Percentiles rank a stretch among this genome's conserved stretches.
Evolutionary conservation across 2,797 vertebrate species (phyloP).

Genomic region (Anabacerthia variegaticeps): DNA sequence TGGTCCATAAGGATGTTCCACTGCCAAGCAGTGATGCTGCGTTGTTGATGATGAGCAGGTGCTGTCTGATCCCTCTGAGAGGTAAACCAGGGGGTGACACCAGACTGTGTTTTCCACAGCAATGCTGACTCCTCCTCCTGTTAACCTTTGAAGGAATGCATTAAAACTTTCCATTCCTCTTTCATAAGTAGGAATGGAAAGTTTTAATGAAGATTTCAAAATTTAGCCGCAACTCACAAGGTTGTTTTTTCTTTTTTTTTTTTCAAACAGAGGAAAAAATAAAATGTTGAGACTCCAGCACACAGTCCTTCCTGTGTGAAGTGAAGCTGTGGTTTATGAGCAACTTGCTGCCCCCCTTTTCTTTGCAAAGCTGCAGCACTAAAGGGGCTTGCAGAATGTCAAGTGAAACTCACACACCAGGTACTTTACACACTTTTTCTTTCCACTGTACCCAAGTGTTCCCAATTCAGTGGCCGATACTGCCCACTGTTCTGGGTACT

Average conservation of each 20-base stretch:
- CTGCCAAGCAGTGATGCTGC: background rate
- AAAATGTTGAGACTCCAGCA: background rate
- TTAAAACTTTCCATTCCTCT: background rate
- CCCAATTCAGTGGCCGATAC: background rate
- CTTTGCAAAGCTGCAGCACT: background rate
- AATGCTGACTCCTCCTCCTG: background rate
- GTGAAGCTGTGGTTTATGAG: conserved; percentile 33
- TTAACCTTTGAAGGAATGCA: background rate
- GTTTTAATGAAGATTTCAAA: background rate
- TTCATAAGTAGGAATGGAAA: background rate
- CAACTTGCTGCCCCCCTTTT: background rate
- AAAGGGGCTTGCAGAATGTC: background rate
- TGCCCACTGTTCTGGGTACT: background rate
- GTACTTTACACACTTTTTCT: background rate
- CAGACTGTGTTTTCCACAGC: fast-evolving
- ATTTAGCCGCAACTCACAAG: background rate
- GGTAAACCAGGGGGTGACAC: background rate
- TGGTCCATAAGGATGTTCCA: background rate
- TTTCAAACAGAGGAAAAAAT: background rate
- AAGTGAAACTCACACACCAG: background rate
- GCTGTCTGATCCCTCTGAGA: background rate
- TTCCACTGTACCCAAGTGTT: background rate
- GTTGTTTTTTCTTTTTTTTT: background rate
- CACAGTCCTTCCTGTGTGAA: background rate
- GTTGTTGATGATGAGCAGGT: background rate